Evolutionary conservation across 1,140 invertebrate genomes (phyloP).

Genomic region (Andricus grossulariae): DNA sequence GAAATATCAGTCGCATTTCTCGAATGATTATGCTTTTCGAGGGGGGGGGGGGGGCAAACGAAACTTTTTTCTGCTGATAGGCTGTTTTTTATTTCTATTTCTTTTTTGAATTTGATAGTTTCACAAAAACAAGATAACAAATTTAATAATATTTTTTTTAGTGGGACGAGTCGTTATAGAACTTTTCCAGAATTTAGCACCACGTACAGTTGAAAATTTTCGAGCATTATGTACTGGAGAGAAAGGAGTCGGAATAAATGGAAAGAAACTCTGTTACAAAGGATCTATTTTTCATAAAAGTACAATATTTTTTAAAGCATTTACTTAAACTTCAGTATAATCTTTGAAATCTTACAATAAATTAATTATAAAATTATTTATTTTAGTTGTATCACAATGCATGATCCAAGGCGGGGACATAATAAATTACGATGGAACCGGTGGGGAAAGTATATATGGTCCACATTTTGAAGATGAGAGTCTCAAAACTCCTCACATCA

Average conservation of each 20-base stretch:
- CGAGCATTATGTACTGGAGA: slow-evolving; percentile 92
- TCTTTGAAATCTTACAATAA: not conserved
- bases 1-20: too few relatives aligned
- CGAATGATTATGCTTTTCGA: too few relatives aligned
- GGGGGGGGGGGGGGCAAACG: too few relatives aligned
- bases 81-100: too few relatives aligned
- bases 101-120: not conserved
- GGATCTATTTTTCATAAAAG: slow-evolving; percentile 85
- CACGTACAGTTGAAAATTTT: slow-evolving; percentile 95
- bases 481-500: slow-evolving; percentile 81
- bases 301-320: slow-evolving; percentile 62
- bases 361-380: slow-evolving; percentile 41
- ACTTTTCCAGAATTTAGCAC: slow-evolving; percentile 89
- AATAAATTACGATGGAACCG: slow-evolving; percentile 87
- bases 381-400: slow-evolving; percentile 83
- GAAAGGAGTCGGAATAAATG: slow-evolving; percentile 82
- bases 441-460: slow-evolving; percentile 97
- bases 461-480: slow-evolving; percentile 93
- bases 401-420: slow-evolving; percentile 93
- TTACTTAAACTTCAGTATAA: slow-evolving; percentile 3
- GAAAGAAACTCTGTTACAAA: slow-evolving; percentile 86
- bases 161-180: slow-evolving; percentile 89
- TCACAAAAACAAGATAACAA: slow-evolving; percentile 26
- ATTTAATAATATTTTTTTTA: slow-evolving; percentile 69
- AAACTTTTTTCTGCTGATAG: too few relatives aligned